Evolutionary conservation across 2,113 vertebrate genomes (phyloP).

Genomic region (Oryctolagus cuniculus): mOryCun1.1 NC_091432.1:107247001-107247500

Average conservation of each 20-base stretch:
- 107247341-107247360: slow-evolving; percentile 61
- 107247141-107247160: not conserved
- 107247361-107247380: slow-evolving; percentile 4
- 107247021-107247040: slow-evolving; percentile 31
- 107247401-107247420: slow-evolving; percentile 66
- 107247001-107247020: slow-evolving; percentile 79
- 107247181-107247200: no score
- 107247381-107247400: slow-evolving; percentile 55
- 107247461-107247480: slow-evolving; percentile 46
- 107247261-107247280: slow-evolving; percentile 65
- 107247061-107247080: slow-evolving; percentile 61
- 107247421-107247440: slow-evolving; percentile 37
- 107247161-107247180: no score
- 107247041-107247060: slow-evolving; percentile 63
- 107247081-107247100: not conserved
- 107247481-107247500: slow-evolving; percentile 71
- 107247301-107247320: slow-evolving; percentile 67
- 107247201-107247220: not conserved
- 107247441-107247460: slow-evolving; percentile 73
- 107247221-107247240: not conserved
- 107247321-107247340: slow-evolving; percentile 66
- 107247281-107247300: slow-evolving; percentile 65
- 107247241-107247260: slow-evolving; percentile 34
- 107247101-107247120: not conserved
- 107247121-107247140: not conserved